Conservation (phyloP, 2,113 vertebrate genomes). For the Barbus barbus region DNA sequence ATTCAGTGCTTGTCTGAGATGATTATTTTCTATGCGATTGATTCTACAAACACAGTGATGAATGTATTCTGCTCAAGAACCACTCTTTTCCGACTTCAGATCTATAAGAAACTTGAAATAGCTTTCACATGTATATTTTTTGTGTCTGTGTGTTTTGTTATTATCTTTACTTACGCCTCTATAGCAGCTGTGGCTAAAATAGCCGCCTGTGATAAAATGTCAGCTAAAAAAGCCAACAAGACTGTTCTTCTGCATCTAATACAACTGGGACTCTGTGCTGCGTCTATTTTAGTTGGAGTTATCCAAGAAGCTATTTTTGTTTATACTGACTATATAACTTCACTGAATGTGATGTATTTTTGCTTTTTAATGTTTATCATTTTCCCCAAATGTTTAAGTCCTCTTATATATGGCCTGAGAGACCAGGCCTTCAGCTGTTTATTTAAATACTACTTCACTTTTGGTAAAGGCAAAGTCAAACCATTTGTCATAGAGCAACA, state of each 20-base stretch:
- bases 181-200: conserved; percentile 25
- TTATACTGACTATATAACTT: not conserved
- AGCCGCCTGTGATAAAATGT: conserved; percentile 24
- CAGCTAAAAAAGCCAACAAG: conserved; percentile 41
- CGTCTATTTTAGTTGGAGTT: not conserved
- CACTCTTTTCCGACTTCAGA: not conserved
- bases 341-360: conserved; percentile 42
- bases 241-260: conserved; percentile 35
- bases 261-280: not conserved
- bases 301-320: not conserved
- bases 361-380: conserved; percentile 52
- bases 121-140: conserved; percentile 21
- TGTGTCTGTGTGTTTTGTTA: not conserved
- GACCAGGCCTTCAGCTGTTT: conserved; percentile 52
- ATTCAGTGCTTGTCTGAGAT: conserved; percentile 54
- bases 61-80: conserved; percentile 23
- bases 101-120: not conserved
- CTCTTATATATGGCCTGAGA: conserved; percentile 60
- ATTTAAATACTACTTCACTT: conserved; percentile 30
- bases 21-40: conserved; percentile 41
- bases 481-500: not conserved
- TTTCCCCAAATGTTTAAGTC: conserved; percentile 55
- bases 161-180: conserved; percentile 17
- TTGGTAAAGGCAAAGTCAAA: not conserved
- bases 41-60: not conserved